Base-by-base conservation (phyloP, 2,113 vertebrate genomes). In the Ictidomys tridecemlineatus region DNA sequence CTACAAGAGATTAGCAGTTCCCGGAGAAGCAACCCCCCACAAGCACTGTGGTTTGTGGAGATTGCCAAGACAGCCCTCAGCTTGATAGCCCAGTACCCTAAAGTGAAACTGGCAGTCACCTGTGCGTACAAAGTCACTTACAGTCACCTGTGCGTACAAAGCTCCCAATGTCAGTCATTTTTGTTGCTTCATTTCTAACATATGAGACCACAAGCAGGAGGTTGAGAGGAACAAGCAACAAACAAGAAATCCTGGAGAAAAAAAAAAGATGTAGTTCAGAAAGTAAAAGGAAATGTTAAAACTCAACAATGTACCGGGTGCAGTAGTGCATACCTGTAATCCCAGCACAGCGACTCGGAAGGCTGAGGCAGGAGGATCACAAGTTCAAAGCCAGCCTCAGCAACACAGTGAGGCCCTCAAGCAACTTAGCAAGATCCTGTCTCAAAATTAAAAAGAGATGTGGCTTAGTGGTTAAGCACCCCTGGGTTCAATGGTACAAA, bases 201-300 rank as follows among this genome's bases (percentile, higher is more conserved):
- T 37, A 69, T 34, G 73, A 89, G 53, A 73, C 26, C 10, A 76
- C 30, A 85, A 89, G 18, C 67, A 92, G 56, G 70, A 30, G 61
- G 17, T 77, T 58, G 91, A 63, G 77, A 48, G 20, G 89, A 69
- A 51, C 56, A 85, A 53, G 18, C 89, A 45, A 14, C 20, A 83
- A 91, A 72, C 8, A 89, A 72, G n/a, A 58, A 91, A 88, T 88
- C 51, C n/a, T 78, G 78, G 39, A 74, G 63, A 37, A 85, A 84
- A 85, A 42, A 51, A 51, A 85, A 5, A 93, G 51, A 45, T 2
- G 65, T 3, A 77, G 61, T 73, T 85, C 20, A 56, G 51, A 86
- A 90, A 82, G 42, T 51, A 76, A 76, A 89, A 45, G 39, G 56
- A 4, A 78, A n/a, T 12, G 53, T 76, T 16, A 39, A 94, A 94